Percentiles rank a stretch among this genome's conserved stretches.
Conservation (phyloP, 2,797 vertebrate genomes). For the Orestias chungarensis region DNA sequence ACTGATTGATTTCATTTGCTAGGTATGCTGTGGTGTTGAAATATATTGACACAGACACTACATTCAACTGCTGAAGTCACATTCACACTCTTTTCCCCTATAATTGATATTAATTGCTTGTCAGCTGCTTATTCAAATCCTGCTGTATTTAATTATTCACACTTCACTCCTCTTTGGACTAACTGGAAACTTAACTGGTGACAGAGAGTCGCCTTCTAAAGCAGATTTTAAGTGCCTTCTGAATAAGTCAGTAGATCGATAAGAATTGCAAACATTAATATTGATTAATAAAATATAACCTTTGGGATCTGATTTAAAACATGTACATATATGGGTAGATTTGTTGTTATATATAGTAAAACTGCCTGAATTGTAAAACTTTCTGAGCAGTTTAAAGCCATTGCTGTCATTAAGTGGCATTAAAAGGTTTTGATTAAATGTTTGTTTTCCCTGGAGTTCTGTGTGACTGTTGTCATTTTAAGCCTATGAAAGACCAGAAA, state of each 20-base stretch:
- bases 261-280: constrained; percentile 13
- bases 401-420: constrained; percentile 25
- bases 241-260: constrained; percentile 24
- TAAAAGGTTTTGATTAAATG: constrained; percentile 46
- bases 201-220: constrained; percentile 16
- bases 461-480: constrained; percentile 17
- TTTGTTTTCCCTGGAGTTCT: constrained; percentile 35
- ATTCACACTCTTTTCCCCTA: constrained; percentile 68
- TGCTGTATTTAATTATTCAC: constrained; percentile 57
- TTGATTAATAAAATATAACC: not conserved
- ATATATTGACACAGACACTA: constrained; percentile 25
- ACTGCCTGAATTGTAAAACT: constrained; percentile 33
- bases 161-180: constrained; percentile 59
- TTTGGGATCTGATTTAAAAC: constrained; percentile 9
- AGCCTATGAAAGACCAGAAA: constrained; percentile 24
- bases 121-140: too few relatives aligned
- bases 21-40: constrained; percentile 29
- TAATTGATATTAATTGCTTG: constrained; percentile 84
- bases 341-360: constrained; percentile 13
- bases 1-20: constrained; percentile 55
- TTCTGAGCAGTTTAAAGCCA: constrained; percentile 23
- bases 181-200: constrained; percentile 48
- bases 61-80: constrained; percentile 59
- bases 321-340: constrained; percentile 8
- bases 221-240: constrained; percentile 19